Evolutionary conservation across 2,113 vertebrate genomes (phyloP).

Genomic region (Tursiops truncatus): DNA sequence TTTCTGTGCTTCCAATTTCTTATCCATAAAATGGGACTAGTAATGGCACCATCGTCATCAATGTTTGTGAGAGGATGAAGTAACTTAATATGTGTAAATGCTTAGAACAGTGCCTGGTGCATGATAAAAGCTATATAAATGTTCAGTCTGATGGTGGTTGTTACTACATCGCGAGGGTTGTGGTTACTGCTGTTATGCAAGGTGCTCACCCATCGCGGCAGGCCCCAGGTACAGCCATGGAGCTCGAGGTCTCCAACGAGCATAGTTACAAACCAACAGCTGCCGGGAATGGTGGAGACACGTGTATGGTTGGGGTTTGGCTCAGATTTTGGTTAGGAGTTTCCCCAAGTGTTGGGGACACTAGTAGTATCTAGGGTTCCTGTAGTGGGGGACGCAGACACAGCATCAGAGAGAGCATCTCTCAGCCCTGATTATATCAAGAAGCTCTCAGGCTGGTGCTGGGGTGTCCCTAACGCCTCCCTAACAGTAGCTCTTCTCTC

Average conservation of each 20-base stretch:
- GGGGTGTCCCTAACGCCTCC: not conserved
- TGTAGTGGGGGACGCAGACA: not conserved
- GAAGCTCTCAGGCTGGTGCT: not conserved
- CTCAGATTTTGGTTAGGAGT: not conserved
- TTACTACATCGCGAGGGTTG: too few species aligned
- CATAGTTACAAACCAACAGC: accelerated
- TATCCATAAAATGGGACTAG: not conserved
- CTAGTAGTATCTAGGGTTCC: not conserved
- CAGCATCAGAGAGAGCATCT: not conserved
- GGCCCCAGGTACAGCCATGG: not conserved
- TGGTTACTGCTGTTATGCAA: not conserved
- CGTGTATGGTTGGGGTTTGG: not conserved
- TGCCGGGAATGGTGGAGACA: not conserved
- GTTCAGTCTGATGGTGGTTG: accelerated
- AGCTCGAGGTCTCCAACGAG: not conserved
- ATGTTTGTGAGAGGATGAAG: not conserved
- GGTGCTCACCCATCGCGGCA: not conserved
- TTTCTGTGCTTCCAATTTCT: not conserved
- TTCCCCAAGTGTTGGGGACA: not conserved
- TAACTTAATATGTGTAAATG: not conserved
- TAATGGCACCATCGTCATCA: not conserved
- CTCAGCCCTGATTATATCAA: not conserved
- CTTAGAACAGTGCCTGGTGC: not conserved
- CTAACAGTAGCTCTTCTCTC: accelerated
- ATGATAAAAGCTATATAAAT: not conserved